Evolutionary conservation across 2,888 invertebrate genomes (phyloP).

Genomic region (Harmothoe impar): DNA sequence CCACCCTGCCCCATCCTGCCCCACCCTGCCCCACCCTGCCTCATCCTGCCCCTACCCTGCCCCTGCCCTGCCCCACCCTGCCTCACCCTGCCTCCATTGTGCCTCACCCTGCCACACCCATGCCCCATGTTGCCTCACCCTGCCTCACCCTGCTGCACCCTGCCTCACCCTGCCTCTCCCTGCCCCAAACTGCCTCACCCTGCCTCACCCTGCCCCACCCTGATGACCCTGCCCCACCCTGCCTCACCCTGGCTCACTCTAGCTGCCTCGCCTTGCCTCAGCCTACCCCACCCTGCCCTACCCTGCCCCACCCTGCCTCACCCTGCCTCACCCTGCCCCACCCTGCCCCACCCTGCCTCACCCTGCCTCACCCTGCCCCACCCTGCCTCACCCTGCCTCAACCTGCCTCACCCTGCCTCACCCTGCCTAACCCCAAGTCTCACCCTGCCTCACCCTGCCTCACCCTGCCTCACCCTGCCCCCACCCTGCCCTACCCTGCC

Average conservation of each 20-base stretch:
- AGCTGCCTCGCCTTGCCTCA: not conserved
- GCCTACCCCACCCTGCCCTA: not conserved
- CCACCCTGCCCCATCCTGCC: constrained; percentile 24
- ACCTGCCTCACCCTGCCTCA: not conserved
- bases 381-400: not conserved
- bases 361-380: constrained; percentile 12
- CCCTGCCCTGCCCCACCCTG: constrained; percentile 38
- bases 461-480: not conserved
- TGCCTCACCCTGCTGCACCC: too few species aligned
- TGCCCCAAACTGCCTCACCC: too few species aligned
- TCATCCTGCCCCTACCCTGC: too few species aligned
- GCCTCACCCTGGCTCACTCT: too few species aligned
- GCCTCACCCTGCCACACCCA: constrained; percentile 8
- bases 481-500: not conserved
- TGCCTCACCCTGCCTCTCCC: too few species aligned
- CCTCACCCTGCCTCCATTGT: not conserved
- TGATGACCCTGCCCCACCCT: too few species aligned
- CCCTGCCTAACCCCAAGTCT: not conserved
- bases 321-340: not conserved
- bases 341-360: constrained; percentile 1
- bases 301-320: not conserved
- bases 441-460: not conserved
- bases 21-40: not conserved
- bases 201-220: constrained; percentile 18
- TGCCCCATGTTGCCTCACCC: not conserved